Evolutionary conservation across 2,113 vertebrate genomes (phyloP).

Genomic region (Calcarius ornatus): DNA sequence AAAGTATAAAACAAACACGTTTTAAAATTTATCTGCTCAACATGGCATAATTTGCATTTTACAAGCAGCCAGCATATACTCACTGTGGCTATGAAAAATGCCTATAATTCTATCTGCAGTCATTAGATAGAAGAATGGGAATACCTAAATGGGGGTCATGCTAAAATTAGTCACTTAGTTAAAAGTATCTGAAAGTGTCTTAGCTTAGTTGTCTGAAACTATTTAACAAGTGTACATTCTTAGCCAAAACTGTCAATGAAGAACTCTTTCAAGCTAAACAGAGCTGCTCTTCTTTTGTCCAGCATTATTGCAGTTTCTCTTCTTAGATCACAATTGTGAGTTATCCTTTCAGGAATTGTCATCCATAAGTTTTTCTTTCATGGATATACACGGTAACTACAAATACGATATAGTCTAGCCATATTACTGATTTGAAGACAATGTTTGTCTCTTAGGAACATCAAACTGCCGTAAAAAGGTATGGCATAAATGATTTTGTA

Average conservation of each 20-base stretch:
- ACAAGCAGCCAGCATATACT: neutral
- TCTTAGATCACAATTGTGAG: neutral
- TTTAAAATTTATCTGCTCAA: neutral
- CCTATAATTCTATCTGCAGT: neutral
- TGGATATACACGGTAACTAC: neutral
- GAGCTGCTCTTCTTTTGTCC: neutral
- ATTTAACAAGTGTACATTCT: constrained; percentile 19
- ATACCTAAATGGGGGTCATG: neutral
- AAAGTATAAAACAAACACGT: neutral
- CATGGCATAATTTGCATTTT: neutral
- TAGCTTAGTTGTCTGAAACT: neutral
- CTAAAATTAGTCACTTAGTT: constrained; percentile 4
- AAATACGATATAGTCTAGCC: neutral
- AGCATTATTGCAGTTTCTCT: neutral
- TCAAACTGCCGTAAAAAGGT: neutral
- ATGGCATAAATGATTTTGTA: neutral
- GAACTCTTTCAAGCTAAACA: constrained; percentile 27
- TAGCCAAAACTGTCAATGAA: neutral
- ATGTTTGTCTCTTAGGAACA: neutral
- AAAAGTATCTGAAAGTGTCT: neutral
- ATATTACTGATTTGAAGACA: neutral
- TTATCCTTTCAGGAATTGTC: neutral
- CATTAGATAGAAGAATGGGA: neutral
- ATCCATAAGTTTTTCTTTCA: neutral
- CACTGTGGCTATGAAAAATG: neutral